Conservation (phyloP, 2,113 vertebrate genomes). For the Cavia aperea region DNA sequence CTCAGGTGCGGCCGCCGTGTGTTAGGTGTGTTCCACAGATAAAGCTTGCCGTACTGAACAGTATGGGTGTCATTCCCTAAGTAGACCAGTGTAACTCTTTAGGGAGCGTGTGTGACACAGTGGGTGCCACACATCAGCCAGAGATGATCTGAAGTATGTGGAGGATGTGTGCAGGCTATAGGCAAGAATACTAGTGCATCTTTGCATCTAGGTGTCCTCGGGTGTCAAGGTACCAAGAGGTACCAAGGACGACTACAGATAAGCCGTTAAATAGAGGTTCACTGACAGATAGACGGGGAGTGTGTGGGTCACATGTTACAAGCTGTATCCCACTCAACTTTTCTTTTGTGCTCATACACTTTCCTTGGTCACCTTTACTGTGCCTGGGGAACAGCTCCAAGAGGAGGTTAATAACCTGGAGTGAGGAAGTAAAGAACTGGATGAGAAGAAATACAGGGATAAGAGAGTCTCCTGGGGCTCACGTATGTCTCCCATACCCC, state of each 20-base stretch:
- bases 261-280: background rate
- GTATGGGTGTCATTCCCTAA: background rate
- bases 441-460: too few relatives aligned
- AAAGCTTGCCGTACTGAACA: background rate
- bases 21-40: background rate
- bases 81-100: background rate
- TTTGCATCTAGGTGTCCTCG: background rate
- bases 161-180: background rate
- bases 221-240: background rate
- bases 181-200: background rate
- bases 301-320: background rate
- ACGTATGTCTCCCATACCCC: too few relatives aligned
- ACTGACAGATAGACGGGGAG: fast-evolving
- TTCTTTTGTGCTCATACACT: too few relatives aligned
- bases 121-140: background rate
- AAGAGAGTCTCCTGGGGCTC: too few relatives aligned
- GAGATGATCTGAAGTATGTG: background rate
- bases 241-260: background rate
- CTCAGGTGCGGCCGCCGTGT: background rate
- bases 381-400: too few relatives aligned
- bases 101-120: too few relatives aligned
- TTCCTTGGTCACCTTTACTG: too few relatives aligned
- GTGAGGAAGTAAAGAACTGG: too few relatives aligned
- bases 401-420: too few relatives aligned
- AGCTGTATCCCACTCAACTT: background rate